Evolutionary conservation across 2,888 invertebrate species (phyloP), one percentile per base, ranked within the genome.

Genomic region (Drepana falcataria): DNA sequence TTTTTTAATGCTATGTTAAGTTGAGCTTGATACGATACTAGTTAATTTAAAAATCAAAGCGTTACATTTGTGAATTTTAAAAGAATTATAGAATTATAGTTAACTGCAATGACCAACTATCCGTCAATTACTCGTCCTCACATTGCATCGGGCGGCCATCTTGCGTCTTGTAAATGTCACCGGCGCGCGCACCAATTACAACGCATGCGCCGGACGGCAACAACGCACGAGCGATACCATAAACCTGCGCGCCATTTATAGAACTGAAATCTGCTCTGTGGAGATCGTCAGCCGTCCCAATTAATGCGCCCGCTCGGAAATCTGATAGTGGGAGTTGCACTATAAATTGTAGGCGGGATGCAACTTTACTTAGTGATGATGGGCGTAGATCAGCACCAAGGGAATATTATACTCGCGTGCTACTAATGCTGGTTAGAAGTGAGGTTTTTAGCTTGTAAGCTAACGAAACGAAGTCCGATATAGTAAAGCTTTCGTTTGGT

Each of bases 181-280:
- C 81, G 77, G 78, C 77, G 83, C 77, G 83, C 76, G 84, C 83
- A 87, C 90, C 90, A 91, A 90, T 91, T 90, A 90, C 89, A 87
- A 80, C 85, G 85, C 86, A 77, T 75, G 86, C 87, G 85, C 86
- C 76, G 60, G 85, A 85, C 86, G 83, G 80, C 79, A 79, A 86
- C 87, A 85, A 79, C 85, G 84, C 84, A 77, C 79, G 66, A 71
- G 64, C 78, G 85, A 86, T 87, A 87, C 89, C 87, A 89, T 89
- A 88, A 88, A 86, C 77, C 81, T 77, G 85, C 82, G 66, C 78
- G 83, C 89, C 90, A 86, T 91, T 87, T 90, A 90, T 87, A 86
- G 89, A 81, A 81, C 81, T 74, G 83, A 83, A 81, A 85, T 83
- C 83, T 77, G 76, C 73, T 61, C 71, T 68, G 70, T 67, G 63